Conservation (phyloP, 1,140 invertebrate species). For the Ceratoteleas bidentatus region DNA sequence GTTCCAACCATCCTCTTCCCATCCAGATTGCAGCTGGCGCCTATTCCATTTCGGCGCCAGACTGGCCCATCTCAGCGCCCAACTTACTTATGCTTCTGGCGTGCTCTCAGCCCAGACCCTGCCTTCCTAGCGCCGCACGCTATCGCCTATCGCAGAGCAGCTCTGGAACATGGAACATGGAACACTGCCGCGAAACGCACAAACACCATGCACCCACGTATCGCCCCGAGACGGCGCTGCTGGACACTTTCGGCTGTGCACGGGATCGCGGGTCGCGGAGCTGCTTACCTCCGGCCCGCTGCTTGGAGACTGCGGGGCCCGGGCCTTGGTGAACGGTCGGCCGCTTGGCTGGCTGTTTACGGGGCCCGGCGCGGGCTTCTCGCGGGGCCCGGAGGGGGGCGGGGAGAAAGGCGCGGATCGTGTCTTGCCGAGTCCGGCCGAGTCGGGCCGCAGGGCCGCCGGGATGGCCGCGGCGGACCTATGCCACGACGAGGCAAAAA, state of each 20-base stretch:
- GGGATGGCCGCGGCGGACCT: slow-evolving; percentile 36
- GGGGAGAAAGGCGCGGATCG: slow-evolving; percentile 52
- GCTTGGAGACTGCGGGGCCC: slow-evolving; percentile 75
- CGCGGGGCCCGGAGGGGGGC: slow-evolving; percentile 39
- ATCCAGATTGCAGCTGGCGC: too few relatives aligned
- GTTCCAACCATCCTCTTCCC: too few relatives aligned
- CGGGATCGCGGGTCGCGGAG: slow-evolving; percentile 75
- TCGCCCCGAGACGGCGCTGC: background rate
- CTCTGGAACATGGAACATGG: slow-evolving; percentile 57
- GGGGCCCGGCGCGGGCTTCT: too few relatives aligned
- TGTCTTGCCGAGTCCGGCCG: slow-evolving; percentile 51
- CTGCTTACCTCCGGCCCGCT: slow-evolving; percentile 79
- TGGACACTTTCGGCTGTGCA: slow-evolving; percentile 8
- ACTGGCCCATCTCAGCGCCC: background rate
- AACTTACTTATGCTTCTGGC: slow-evolving; percentile 59
- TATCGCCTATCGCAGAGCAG: slow-evolving; percentile 39
- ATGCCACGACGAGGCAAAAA: slow-evolving; percentile 18
- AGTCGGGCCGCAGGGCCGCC: slow-evolving; percentile 34
- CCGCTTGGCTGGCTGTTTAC: slow-evolving; percentile 64
- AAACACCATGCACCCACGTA: slow-evolving; percentile 51
- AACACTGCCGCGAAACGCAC: slow-evolving; percentile 4
- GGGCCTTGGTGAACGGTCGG: slow-evolving; percentile 74
- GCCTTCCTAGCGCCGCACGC: slow-evolving; percentile 24
- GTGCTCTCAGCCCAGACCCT: slow-evolving; percentile 40
- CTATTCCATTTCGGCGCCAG: too few relatives aligned